Conservation (phyloP, 2,888 invertebrate species). For the Oxystoma pomonae region DNA sequence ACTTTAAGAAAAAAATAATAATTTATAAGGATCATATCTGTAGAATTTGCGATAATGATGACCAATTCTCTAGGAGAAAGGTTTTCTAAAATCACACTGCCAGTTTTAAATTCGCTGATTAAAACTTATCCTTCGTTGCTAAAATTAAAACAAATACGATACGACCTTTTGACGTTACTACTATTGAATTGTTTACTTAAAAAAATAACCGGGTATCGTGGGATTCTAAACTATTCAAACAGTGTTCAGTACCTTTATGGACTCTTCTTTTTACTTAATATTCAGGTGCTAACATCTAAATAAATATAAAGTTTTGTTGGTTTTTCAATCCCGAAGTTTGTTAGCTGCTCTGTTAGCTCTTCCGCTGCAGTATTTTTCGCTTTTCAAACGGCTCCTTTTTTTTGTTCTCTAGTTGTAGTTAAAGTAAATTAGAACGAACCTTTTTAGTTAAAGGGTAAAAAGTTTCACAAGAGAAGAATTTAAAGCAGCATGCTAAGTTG, state of each 20-base stretch:
- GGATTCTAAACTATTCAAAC: conserved; percentile 29
- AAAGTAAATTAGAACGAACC: neutral
- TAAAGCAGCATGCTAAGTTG: neutral
- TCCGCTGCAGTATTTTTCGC: neutral
- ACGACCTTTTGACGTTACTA: too few species aligned
- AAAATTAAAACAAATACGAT: too few species aligned
- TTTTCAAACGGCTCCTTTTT: neutral
- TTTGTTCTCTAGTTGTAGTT: neutral
- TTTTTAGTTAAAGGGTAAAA: neutral
- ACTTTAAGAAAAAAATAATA: too few species aligned
- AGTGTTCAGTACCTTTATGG: neutral
- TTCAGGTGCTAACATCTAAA: conserved; percentile 37
- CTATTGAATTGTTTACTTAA: neutral
- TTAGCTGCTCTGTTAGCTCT: neutral
- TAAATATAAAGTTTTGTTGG: conserved; percentile 31
- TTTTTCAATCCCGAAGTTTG: conserved; percentile 17
- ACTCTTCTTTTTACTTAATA: conserved; percentile 11
- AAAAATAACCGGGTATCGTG: conserved; percentile 28
- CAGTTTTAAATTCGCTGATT: too few species aligned
- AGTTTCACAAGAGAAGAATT: neutral
- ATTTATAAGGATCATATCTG: too few species aligned
- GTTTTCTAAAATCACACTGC: too few species aligned
- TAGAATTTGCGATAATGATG: too few species aligned
- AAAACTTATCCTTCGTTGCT: too few species aligned
- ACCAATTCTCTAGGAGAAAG: too few species aligned